Evolutionary conservation across 2,113 vertebrate genomes (phyloP).

Genomic region (Crotalus horridus): DNA sequence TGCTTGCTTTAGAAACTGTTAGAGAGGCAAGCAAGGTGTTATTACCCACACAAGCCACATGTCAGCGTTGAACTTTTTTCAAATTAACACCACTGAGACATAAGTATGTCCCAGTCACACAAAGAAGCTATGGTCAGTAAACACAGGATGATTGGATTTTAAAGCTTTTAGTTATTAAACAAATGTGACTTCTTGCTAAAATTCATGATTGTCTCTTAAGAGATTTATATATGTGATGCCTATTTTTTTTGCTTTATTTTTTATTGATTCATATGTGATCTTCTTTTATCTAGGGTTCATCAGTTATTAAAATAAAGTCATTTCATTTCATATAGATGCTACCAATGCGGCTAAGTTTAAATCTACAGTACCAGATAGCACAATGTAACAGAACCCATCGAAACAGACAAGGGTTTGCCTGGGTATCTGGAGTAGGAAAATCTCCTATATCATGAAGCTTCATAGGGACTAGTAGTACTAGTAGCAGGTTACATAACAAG

Average conservation of each 20-base stretch:
- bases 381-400: background rate
- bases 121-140: constrained; percentile 44
- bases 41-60: constrained; percentile 45
- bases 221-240: background rate
- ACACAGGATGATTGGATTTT: constrained; percentile 57
- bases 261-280: background rate
- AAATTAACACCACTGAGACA: background rate
- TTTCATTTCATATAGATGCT: constrained; percentile 45
- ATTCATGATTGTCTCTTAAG: background rate
- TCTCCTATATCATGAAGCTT: background rate
- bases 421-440: background rate
- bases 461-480: background rate
- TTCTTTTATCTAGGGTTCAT: background rate
- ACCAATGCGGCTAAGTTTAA: constrained; percentile 33
- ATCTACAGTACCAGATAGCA: background rate
- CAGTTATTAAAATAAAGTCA: background rate
- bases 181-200: constrained; percentile 32
- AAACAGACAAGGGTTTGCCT: background rate
- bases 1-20: constrained; percentile 40
- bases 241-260: background rate
- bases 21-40: constrained; percentile 25
- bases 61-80: background rate
- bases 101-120: constrained; percentile 23
- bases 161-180: constrained; percentile 59
- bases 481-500: background rate